Evolutionary conservation across 2,797 vertebrate genomes (phyloP), one percentile per base, ranked within the genome.

Genomic region (Tamandua tetradactyla): DNA sequence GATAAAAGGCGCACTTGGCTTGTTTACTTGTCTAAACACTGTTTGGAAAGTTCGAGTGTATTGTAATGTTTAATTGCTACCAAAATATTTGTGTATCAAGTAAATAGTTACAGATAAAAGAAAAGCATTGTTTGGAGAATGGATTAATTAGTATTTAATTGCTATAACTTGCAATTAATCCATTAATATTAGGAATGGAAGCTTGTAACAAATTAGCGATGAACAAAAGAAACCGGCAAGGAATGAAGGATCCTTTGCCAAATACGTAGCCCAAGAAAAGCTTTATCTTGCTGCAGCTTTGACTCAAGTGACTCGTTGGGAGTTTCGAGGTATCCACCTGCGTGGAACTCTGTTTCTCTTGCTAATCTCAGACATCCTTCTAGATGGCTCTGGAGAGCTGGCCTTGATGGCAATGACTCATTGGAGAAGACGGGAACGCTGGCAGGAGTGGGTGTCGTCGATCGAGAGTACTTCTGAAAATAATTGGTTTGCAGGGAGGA

Each of bases 101-200:
- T 95, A 87, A 98, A 96, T 57, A 66, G 76, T 93, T 93, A 68
- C 18, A 95, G 91, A 96, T 82, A 94, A 97, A 97, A 95, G 93
- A 89, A 95, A 85, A 61, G 61, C 71, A 62, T 91, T 91, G 86
- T 89, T 95, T 61, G 12, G 96, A 94, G 97, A 98, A 94, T 90
- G 96, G 93, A 97, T 98, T 98, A 98, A 98, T 98, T 98, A 97
- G 88, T 75, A 97, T 98, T 97, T 98, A 98, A 98, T 98, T 98
- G 97, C 93, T 97, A 95, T 97, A 96, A 96, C 97, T 97, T 97
- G 91, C 62, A 87, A 69, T 96, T 95, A 96, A 95, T 96, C 75
- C 61, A 8, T 76, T 96, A 95, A 89, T 96, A 91, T 94, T 95
- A 95, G 92, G 82, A 95, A 94, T 55, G 93, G 82, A 76, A 42